Conservation (phyloP, 2,888 invertebrate genomes). For the Anaspis maculata region DNA sequence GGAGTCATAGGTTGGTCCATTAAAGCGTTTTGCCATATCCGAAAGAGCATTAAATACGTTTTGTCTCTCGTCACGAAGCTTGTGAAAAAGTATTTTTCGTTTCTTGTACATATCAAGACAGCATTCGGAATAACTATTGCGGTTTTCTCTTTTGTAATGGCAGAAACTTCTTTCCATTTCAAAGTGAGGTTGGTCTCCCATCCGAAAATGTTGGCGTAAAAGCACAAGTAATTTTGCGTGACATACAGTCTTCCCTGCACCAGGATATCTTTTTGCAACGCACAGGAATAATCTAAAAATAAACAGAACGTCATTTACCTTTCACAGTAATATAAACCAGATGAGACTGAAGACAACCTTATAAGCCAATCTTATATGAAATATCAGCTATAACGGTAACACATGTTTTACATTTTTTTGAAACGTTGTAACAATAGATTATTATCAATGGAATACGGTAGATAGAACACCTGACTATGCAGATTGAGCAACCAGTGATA, state of each 20-base stretch:
- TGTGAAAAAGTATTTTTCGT: slow-evolving; percentile 84
- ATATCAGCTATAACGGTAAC: too few species aligned
- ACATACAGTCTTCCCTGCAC: slow-evolving; percentile 94
- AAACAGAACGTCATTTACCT: too few species aligned
- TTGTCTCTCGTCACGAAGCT: slow-evolving; percentile 93
- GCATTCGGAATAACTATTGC: slow-evolving; percentile 95
- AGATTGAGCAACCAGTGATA: too few species aligned
- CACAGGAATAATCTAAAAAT: slow-evolving; percentile 88
- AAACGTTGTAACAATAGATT: too few species aligned
- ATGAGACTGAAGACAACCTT: too few species aligned
- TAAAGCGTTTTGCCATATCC: slow-evolving; percentile 93
- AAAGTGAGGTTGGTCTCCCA: slow-evolving; percentile 88
- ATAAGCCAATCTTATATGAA: too few species aligned
- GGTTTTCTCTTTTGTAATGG: slow-evolving; percentile 92
- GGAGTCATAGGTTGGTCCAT: slow-evolving; percentile 79
- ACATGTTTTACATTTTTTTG: too few species aligned
- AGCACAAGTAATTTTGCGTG: slow-evolving; percentile 91
- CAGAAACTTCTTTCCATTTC: slow-evolving; percentile 83
- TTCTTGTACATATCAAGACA: slow-evolving; percentile 72
- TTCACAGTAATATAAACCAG: too few species aligned
- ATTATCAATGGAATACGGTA: too few species aligned
- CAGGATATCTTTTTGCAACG: slow-evolving; percentile 90
- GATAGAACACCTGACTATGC: too few species aligned
- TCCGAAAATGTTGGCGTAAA: slow-evolving; percentile 95
- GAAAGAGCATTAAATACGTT: slow-evolving; percentile 89